Percentiles rank a stretch among this genome's conserved stretches.
Evolutionary conservation across 2,888 invertebrate species (phyloP).

Genomic region (Ennomos fuscantarius): DNA sequence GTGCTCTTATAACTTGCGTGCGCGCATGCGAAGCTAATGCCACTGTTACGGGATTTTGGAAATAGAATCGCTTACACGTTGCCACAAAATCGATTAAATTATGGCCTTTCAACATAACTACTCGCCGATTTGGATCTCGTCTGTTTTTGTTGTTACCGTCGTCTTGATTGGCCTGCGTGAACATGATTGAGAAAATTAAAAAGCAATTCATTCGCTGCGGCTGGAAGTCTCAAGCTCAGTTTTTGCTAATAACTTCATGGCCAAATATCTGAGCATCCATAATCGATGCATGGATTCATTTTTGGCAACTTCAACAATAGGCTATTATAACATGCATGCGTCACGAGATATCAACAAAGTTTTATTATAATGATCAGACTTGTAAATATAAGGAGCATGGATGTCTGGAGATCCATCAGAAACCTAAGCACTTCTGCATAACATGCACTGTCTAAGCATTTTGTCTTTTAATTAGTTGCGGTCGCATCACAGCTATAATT

Average conservation of each 20-base stretch:
- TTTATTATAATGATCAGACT: not conserved
- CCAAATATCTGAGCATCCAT: not conserved
- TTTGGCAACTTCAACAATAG: conserved; percentile 17
- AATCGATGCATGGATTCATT: conserved; percentile 1
- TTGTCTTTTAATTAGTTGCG: conserved; percentile 48
- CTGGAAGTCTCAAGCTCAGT: not conserved
- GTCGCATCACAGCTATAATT: conserved; percentile 60
- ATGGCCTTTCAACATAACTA: conserved; percentile 16
- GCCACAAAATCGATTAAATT: conserved; percentile 31
- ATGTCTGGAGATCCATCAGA: conserved; percentile 14
- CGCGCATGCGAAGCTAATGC: conserved; percentile 53
- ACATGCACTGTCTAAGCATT: conserved; percentile 11
- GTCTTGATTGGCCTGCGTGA: conserved; percentile 6
- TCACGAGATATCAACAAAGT: conserved; percentile 7
- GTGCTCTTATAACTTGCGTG: conserved; percentile 43
- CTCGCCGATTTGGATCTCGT: conserved; percentile 13
- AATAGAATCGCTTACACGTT: conserved; percentile 35
- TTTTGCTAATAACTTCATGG: not conserved
- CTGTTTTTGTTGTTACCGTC: conserved; percentile 18
- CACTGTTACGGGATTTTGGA: conserved; percentile 59
- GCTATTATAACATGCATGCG: conserved; percentile 17
- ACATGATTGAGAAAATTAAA: conserved; percentile 14
- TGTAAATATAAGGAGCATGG: conserved; percentile 14
- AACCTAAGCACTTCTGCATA: conserved; percentile 11
- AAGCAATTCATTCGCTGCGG: conserved; percentile 11